Evolutionary conservation across 2,113 vertebrate genomes (phyloP), one percentile per base, ranked within the genome.

Genomic region (Rhinoderma darwinii): DNA sequence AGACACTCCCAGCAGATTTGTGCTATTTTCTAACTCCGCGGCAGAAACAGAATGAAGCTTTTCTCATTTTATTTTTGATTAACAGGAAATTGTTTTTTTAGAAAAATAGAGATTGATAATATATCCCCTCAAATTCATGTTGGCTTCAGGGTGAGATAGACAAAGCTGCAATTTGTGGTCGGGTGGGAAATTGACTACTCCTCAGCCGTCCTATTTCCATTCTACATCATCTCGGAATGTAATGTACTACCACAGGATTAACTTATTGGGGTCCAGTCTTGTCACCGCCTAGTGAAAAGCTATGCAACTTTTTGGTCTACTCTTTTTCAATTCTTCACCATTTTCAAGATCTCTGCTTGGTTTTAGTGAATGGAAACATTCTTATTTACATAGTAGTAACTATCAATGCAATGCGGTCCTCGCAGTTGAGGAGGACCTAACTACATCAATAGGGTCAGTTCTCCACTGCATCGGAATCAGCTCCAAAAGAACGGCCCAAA

Each of bases 51-150:
- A 82, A 41, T 66, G 59, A 82, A 82, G 79, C 39, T 41, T 82
- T 66, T 82, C 79, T 66, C 79, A 82, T 82, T 82, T 82, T 82
- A 63, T 20, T 82, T 82, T 82, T 82, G 79, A 82, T 82, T 82
- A 82, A 82, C 41, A 66, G 79, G 56, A 82, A 82, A 82, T 82
- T 66, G 79, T 39, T 82, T 82, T n/a, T 59, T 82, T n/a, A 27
- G 79, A 66, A 61, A 81, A 82, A 66, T n/a, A 63, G 56, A 82
- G 56, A 82, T 82, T 63, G 39, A 63, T 82, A 82, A 66, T 82
- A 82, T 63, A 82, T 63, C 56, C 79, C 61, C 11, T 44, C 79
- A 63, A 59, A 44, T 82, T 63, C 79, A 66, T 82, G 79, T 82
- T 66, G 79, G 59, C 54, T 78, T 54, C 17, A 51, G 50, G 44